Conservation (phyloP, 2,888 invertebrate genomes). For the Choristoneura rosaceana region DNA sequence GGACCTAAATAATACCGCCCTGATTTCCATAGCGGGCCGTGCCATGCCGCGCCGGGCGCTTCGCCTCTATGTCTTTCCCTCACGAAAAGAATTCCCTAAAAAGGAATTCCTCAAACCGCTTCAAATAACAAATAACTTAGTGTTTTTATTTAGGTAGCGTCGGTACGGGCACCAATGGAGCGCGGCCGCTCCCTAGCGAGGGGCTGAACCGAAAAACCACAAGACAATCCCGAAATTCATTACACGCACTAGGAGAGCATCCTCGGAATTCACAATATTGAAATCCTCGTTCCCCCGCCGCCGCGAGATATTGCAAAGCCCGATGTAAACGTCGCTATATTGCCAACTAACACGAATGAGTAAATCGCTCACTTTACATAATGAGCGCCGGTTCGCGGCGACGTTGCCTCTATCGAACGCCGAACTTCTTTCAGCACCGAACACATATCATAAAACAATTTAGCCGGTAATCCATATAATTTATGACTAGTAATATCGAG, state of each 20-base stretch:
- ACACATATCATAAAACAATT: constrained; percentile 82
- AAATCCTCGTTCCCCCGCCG: constrained; percentile 63
- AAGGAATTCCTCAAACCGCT: constrained; percentile 50
- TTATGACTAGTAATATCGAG: constrained; percentile 76
- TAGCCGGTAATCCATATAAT: constrained; percentile 74
- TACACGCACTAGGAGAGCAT: constrained; percentile 77
- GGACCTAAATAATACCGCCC: constrained; percentile 79
- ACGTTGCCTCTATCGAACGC: not conserved
- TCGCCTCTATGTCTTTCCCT: constrained; percentile 52
- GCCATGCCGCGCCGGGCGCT: constrained; percentile 68
- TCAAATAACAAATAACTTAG: constrained; percentile 47
- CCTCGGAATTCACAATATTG: constrained; percentile 85
- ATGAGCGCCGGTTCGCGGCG: constrained; percentile 38
- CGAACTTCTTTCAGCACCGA: constrained; percentile 24
- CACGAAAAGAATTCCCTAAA: constrained; percentile 63
- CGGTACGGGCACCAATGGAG: constrained; percentile 58
- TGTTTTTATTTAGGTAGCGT: constrained; percentile 52
- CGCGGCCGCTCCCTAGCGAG: constrained; percentile 63
- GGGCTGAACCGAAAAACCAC: constrained; percentile 78
- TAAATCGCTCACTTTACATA: constrained; percentile 67
- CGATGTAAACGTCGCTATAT: constrained; percentile 59
- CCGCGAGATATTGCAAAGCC: constrained; percentile 65
- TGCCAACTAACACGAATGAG: constrained; percentile 69
- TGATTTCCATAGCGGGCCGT: constrained; percentile 73
- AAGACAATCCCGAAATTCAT: constrained; percentile 84